Base-by-base conservation (phyloP, 1,140 invertebrate genomes). In the Agrypnia vestita region DNA sequence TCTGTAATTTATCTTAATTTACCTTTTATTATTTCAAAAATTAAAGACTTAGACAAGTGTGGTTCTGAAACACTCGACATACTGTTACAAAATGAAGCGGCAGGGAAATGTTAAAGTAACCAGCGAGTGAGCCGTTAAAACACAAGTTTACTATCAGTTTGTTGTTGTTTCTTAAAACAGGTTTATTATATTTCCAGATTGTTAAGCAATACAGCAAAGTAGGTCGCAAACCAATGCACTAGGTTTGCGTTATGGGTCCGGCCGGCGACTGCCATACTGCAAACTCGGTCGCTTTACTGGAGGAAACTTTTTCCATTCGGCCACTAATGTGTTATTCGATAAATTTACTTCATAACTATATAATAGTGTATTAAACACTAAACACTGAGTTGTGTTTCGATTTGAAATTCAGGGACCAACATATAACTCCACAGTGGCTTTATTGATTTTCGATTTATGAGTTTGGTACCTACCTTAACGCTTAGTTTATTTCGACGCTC, bases 141-240 rank as follows among this genome's bases (percentile, higher is more conserved):
- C 9, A 35, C 4, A 62, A 62, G 7, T 35, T 35, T 35, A 35
- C 25, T 35, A 35, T 35, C 25, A 35, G 25, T 62, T 62, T 62
- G 61, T 35, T 47, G 59, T 51, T 67, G 46, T 69, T 67, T 67
- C 47, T 69, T 51, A 35, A 35, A 13, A 46, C 46, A 78, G 15
- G 76, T 49, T 78, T 69, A 78, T 78, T 67, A 59, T 78, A 51
- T 67, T 78, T 78, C 76, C 59, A 67, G 76, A 49, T 69, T 78
- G 76, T 78, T 67, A 49, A 47, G 62, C 47, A 67, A 69, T 51
- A 15, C 46, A 43, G 51, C 49, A 51, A 74, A 47, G 53, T 78
- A 35, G 76, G 76, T 78, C 76, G 46, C 47, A 49, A 67, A 35
- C 71, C 49, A 55, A 43, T 78, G 43, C 35, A 15, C 21, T 55